Base-by-base conservation (phyloP, 2,797 vertebrate genomes). In the Mareca strepera region DNA sequence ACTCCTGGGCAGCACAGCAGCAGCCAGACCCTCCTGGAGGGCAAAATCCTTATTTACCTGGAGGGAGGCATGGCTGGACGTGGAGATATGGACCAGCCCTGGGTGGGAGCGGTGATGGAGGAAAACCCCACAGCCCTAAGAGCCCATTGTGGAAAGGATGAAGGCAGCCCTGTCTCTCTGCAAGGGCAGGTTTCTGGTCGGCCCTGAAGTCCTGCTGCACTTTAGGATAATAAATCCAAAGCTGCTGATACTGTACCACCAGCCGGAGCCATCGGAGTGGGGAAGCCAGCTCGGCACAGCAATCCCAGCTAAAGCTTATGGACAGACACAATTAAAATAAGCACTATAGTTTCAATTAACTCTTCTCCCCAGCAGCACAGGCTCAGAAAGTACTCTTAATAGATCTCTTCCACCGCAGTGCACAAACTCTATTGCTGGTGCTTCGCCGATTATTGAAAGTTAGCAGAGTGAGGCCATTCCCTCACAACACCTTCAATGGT, bases 281-380 rank as follows among this genome's bases (percentile, higher is more conserved):
- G 73, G 85, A 78, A 78, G 69, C 84, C 72, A 86, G 80, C 88
- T 55, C 35, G n/a, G 59, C 91, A 95, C 80, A 86, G 81, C 76
- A 60, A 82, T 81, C 80, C 8, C 11, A 94, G 82, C 90, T 63
- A 66, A 91, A 88, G 77, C 88, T 95, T 73, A 70, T 0, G 1
- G 93, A 66, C 93, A 97, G 93, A 78, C 88, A 72, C 96, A 97
- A 97, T 96, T 97, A 96, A 97, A 96, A 95, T 64, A 82, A 94
- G 78, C 73, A 86, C 92, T 72, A 13, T 73, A 86, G 87, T 95
- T 97, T 97, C 96, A 97, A 97, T 97, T 97, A 97, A 97, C 94
- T 90, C 35, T 7, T 91, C 90, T 96, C 79, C 86, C 69, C 80
- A 73, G 91, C 90, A 96, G 94, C 94, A 90, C n/a, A 11, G 86